Conservation (phyloP, 2,888 invertebrate genomes). For the Pantelozetes paolii region DNA sequence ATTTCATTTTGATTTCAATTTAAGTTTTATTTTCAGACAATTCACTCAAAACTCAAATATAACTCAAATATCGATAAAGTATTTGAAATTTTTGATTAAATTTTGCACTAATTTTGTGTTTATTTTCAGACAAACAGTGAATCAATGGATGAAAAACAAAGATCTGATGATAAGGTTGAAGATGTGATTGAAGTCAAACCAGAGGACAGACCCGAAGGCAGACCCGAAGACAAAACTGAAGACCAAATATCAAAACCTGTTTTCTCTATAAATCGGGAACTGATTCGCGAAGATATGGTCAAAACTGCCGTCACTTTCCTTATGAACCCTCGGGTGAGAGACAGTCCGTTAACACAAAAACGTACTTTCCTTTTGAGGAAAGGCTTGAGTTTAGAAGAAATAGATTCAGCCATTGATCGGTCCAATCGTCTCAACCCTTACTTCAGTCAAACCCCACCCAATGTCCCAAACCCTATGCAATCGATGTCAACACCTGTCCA, state of each 20-base stretch:
- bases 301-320: conserved; percentile 44
- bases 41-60: background rate
- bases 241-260: background rate
- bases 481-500: background rate
- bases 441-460: background rate
- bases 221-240: background rate
- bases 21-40: no score
- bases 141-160: background rate
- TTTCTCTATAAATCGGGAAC: background rate
- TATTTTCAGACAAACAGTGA: background rate
- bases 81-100: background rate
- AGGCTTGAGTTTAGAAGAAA: conserved; percentile 43
- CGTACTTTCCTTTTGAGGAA: conserved; percentile 42
- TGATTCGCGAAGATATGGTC: conserved; percentile 40
- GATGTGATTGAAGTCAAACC: no score
- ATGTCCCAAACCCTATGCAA: background rate
- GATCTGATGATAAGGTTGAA: background rate
- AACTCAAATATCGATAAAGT: background rate
- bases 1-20: background rate
- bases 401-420: conserved; percentile 42
- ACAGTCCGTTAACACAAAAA: conserved; percentile 40
- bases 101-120: background rate
- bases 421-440: conserved; percentile 10
- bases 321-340: conserved; percentile 40
- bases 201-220: background rate